These are phyloP conservation scores for Rhegmatorhina hoffmannsi DNA, from an alignment of 2,113 vertebrate genomes.

Conservation along the genomic window DNA sequence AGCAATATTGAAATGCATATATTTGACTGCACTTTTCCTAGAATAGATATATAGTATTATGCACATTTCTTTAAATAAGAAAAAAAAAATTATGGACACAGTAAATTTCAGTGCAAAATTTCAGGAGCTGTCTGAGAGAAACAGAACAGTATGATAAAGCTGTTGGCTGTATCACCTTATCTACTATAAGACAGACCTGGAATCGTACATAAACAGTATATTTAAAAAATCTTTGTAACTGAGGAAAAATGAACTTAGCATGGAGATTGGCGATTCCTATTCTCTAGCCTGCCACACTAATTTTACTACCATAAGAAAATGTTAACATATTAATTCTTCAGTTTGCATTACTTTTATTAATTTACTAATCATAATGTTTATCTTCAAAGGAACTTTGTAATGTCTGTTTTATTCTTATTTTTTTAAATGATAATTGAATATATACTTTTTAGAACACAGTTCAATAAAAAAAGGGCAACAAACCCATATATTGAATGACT, in stretches of 20 bases:
- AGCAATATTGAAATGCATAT: background rate
- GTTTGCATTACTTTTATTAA: background rate
- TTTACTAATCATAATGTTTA: background rate
- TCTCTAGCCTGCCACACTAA: background rate
- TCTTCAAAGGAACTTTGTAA: background rate
- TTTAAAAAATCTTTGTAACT: background rate
- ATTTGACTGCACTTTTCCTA: background rate
- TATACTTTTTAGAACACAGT: background rate
- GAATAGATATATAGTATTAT: background rate
- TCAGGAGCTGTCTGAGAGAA: background rate
- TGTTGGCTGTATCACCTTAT: background rate
- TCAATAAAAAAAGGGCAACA: background rate
- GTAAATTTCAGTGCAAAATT: background rate
- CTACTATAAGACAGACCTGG: background rate
- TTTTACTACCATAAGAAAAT: background rate
- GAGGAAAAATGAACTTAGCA: background rate
- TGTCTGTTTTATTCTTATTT: background rate
- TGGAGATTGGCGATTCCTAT: background rate
- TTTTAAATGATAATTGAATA: background rate
- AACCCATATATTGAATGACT: background rate
- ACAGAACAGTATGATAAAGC: background rate
- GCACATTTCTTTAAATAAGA: background rate
- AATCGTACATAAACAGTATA: background rate
- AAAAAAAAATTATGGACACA: background rate
- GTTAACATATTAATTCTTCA: background rate